A percentile compares a stretch with the other conserved stretches of the same genome.
Evolutionary conservation across 2,888 invertebrate species (phyloP).

Genomic region (Drosophila kambysellisi): DNA sequence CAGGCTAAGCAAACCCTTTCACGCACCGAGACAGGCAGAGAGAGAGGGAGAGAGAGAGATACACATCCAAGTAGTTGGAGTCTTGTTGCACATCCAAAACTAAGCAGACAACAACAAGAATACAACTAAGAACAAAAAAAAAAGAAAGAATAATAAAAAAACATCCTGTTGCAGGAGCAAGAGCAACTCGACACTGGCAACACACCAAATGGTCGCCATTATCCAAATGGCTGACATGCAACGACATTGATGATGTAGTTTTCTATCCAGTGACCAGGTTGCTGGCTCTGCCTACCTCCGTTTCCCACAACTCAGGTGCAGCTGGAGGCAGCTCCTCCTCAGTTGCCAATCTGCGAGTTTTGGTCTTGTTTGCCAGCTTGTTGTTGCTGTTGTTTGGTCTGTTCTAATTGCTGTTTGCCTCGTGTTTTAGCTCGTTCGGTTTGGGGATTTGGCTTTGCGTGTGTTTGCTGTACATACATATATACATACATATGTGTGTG

Average conservation of each 20-base stretch:
- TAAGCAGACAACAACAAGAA: conserved; percentile 21
- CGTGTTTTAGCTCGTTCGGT: conserved; percentile 71
- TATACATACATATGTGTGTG: background rate
- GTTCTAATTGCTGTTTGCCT: conserved; percentile 80
- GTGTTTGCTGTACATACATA: conserved; percentile 3
- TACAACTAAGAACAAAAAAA: background rate
- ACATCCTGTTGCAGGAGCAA: conserved; percentile 60
- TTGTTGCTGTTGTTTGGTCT: conserved; percentile 59
- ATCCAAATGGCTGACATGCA: conserved; percentile 79
- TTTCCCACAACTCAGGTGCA: background rate
- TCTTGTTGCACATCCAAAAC: conserved; percentile 57
- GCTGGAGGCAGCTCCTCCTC: conserved; percentile 15
- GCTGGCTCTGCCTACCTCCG: conserved; percentile 8
- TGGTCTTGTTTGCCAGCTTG: conserved; percentile 44
- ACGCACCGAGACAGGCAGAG: conserved; percentile 7
- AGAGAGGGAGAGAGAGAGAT: background rate
- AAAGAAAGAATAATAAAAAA: conserved; percentile 4
- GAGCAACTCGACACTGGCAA: conserved; percentile 39
- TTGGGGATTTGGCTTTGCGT: conserved; percentile 54
- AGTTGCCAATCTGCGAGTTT: conserved; percentile 37
- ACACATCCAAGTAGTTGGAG: conserved; percentile 32
- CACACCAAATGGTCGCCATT: conserved; percentile 64
- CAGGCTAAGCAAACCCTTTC: conserved; percentile 32
- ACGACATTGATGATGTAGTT: conserved; percentile 75
- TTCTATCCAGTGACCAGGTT: conserved; percentile 34